phyloP scores from a whole-genome alignment of 2,888 invertebrate species.

The Mylabris sibirica region DNA sequence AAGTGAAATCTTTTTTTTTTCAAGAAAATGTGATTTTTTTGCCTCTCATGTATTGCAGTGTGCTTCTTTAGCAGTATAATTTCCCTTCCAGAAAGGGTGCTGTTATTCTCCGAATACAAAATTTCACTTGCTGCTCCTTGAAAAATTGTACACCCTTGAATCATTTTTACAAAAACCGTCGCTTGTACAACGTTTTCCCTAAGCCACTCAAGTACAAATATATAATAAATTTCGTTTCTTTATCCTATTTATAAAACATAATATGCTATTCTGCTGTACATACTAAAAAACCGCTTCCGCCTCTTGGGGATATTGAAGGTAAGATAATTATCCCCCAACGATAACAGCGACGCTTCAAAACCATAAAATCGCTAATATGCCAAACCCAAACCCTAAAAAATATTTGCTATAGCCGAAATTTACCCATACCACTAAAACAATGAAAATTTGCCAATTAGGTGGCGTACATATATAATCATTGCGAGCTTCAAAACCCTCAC shows the following conservation, averaged over 20 bases:
- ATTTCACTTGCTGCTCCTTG: no score
- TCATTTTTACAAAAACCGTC: no score
- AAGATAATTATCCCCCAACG: conserved; percentile 58
- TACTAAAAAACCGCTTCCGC: conserved; percentile 46
- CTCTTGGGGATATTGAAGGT: conserved; percentile 52
- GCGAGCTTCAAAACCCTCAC: neutral
- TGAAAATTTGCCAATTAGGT: neutral
- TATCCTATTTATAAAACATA: neutral
- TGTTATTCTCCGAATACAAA: no score
- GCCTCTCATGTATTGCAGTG: no score
- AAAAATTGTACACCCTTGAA: no score
- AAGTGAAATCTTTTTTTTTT: no score
- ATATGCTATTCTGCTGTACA: conserved; percentile 46
- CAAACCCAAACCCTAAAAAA: conserved; percentile 17
- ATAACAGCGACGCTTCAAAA: conserved; percentile 57
- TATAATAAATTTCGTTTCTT: neutral
- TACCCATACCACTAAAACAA: conserved; percentile 59
- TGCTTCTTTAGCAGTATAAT: no score
- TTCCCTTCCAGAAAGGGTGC: no score
- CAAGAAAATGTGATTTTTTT: no score
- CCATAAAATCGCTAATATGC: conserved; percentile 42
- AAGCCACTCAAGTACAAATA: no score
- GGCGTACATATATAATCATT: neutral
- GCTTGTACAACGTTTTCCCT: no score
- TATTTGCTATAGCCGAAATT: conserved; percentile 19